A percentile compares a stretch with the other conserved stretches of the same genome.
phyloP scores from a whole-genome alignment of 2,888 invertebrate species.

The Adineta ricciae region DNA sequence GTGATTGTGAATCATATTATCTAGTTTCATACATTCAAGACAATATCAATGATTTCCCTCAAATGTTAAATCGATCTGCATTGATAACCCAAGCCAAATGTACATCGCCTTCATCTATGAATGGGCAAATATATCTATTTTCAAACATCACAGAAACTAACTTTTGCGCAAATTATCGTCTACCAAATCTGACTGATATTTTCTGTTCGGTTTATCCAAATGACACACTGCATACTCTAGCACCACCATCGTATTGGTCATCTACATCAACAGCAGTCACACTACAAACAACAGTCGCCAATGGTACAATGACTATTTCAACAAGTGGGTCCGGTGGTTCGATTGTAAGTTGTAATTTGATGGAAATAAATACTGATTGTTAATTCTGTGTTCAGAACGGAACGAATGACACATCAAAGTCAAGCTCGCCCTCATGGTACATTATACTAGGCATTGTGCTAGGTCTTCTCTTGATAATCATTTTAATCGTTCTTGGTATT shows the following conservation, averaged over 20 bases:
- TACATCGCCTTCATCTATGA: neutral
- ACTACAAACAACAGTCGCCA: neutral
- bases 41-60: neutral
- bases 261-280: neutral
- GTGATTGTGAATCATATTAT: conserved; percentile 11
- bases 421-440: neutral
- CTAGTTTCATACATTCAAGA: neutral
- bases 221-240: neutral
- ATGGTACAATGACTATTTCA: neutral
- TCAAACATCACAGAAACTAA: neutral
- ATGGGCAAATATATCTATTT: neutral
- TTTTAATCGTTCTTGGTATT: neutral
- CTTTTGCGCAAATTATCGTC: neutral
- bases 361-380: too few relatives aligned
- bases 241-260: neutral
- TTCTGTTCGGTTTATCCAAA: neutral
- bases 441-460: neutral
- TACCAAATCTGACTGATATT: neutral
- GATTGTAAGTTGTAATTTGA: neutral
- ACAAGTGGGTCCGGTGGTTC: neutral
- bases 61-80: neutral
- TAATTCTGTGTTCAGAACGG: neutral
- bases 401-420: neutral
- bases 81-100: neutral
- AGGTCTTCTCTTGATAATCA: neutral